Percentiles rank a stretch among this genome's conserved stretches.
These are phyloP conservation scores for Phocides pigmalion DNA, from an alignment of 1,140 invertebrate genomes.

Conservation along the genomic window DNA sequence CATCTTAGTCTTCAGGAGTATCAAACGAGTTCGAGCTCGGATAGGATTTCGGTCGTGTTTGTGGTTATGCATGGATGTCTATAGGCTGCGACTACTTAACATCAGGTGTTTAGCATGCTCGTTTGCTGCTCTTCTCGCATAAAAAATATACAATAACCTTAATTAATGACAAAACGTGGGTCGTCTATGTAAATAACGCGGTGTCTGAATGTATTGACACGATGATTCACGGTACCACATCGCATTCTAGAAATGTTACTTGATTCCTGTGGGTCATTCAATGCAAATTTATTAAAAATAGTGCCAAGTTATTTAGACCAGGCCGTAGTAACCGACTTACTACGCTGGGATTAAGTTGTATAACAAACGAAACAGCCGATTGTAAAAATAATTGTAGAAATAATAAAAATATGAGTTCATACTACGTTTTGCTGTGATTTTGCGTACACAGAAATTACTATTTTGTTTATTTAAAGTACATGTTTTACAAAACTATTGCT, in stretches of 20 bases:
- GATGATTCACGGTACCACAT: constrained; percentile 36
- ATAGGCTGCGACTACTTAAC: too few relatives aligned
- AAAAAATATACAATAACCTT: neutral
- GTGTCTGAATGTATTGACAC: constrained; percentile 18
- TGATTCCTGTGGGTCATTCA: constrained; percentile 41
- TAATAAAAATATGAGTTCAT: neutral
- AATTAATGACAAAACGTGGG: constrained; percentile 11
- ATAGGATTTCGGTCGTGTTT: too few relatives aligned
- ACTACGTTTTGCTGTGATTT: too few relatives aligned
- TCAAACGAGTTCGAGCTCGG: too few relatives aligned
- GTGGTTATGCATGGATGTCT: too few relatives aligned
- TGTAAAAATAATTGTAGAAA: neutral
- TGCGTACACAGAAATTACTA: too few relatives aligned
- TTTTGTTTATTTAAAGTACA: too few relatives aligned
- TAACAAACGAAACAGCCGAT: neutral
- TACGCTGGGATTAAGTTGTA: constrained; percentile 36
- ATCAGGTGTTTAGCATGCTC: too few relatives aligned
- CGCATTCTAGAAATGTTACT: constrained; percentile 41
- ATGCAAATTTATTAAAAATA: constrained; percentile 53
- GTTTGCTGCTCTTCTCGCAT: too few relatives aligned
- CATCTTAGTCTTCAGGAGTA: too few relatives aligned
- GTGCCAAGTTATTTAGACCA: constrained; percentile 39
- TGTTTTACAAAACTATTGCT: too few relatives aligned
- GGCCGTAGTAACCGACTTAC: too few relatives aligned
- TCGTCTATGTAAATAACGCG: constrained; percentile 9